These are phyloP conservation scores for Eupithecia exiguata DNA, from an alignment of 2,888 invertebrate species.

Conservation along the genomic window DNA sequence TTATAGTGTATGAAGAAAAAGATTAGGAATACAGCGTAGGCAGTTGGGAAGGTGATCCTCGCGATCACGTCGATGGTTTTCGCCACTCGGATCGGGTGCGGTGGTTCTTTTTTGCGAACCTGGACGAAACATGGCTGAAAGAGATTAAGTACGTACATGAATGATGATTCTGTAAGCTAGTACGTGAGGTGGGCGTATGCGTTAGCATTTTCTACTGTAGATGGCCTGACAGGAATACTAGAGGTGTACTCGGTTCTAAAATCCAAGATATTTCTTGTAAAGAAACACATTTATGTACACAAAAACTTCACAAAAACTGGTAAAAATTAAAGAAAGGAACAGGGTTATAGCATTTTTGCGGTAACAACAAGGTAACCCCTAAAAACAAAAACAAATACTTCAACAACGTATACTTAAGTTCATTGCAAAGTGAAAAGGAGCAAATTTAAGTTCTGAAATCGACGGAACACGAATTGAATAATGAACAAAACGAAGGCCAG, in stretches of 20 bases:
- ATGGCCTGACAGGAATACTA: neutral
- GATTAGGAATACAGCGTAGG: slow-evolving; percentile 96
- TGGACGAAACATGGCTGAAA: slow-evolving; percentile 91
- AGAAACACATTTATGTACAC: neutral
- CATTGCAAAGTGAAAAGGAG: neutral
- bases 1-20: slow-evolving; percentile 98
- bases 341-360: neutral
- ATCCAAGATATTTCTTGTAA: neutral
- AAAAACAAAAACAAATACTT: too few species aligned
- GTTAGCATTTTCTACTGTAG: neutral
- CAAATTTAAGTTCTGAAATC: neutral
- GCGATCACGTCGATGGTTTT: slow-evolving; percentile 98
- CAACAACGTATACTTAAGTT: too few species aligned
- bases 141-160: slow-evolving; percentile 75
- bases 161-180: slow-evolving; percentile 68
- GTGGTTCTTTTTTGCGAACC: slow-evolving; percentile 95
- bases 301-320: neutral
- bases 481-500: neutral
- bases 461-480: neutral
- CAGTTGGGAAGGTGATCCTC: slow-evolving; percentile 95
- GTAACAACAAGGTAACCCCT: too few species aligned
- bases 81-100: slow-evolving; percentile 95
- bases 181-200: slow-evolving; percentile 52
- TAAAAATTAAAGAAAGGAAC: neutral
- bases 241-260: neutral